Conservation (phyloP, 2,113 vertebrate genomes). For the Passerina amoena region DNA sequence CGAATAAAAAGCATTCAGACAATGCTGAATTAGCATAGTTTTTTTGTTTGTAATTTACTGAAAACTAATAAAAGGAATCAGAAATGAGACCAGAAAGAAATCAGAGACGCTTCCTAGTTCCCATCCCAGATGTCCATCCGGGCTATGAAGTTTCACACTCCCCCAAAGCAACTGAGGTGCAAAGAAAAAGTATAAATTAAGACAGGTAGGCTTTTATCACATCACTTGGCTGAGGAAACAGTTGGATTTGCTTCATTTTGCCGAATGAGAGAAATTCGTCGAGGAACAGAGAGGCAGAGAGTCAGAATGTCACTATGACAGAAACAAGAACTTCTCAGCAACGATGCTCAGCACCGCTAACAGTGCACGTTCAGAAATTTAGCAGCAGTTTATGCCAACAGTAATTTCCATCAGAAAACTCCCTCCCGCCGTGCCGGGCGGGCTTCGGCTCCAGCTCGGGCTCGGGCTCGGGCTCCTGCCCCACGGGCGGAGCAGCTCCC, state of each 20-base stretch:
- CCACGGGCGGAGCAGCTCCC: background rate
- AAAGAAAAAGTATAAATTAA: background rate
- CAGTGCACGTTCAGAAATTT: background rate
- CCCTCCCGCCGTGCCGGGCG: rapidly evolving
- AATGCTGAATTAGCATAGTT: background rate
- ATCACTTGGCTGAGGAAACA: background rate
- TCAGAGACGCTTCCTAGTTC: background rate
- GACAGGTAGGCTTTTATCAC: background rate
- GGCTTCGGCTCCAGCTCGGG: too few species aligned
- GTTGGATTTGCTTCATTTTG: background rate
- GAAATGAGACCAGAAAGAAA: background rate
- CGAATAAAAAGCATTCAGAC: background rate
- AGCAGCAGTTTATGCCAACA: background rate
- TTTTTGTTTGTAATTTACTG: background rate
- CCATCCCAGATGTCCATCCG: background rate
- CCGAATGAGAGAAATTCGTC: background rate
- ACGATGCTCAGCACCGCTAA: background rate
- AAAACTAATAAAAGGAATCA: background rate
- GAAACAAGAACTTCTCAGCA: background rate
- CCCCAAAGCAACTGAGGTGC: background rate
- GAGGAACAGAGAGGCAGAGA: rapidly evolving
- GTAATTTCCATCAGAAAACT: background rate
- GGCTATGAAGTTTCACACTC: background rate
- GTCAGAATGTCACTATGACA: rapidly evolving
- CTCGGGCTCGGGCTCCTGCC: too few species aligned